phyloP scores from a whole-genome alignment of 2,113 vertebrate genomes.

The Procavia capensis region DNA sequence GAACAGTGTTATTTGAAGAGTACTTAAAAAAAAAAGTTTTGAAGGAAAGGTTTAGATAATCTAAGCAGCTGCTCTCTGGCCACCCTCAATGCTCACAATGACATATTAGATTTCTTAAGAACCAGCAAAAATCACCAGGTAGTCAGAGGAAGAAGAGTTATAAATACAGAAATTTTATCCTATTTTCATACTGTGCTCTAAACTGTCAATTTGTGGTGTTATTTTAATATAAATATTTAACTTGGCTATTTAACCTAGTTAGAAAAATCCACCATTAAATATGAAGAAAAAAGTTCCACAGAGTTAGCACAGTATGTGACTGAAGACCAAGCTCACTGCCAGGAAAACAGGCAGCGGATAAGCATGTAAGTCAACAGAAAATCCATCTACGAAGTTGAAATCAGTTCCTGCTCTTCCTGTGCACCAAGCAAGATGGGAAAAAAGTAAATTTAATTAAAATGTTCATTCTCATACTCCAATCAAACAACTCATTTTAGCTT shows the following conservation, averaged over 20 bases:
- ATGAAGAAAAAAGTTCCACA: background rate
- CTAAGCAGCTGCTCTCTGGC: background rate
- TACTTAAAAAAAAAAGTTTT: background rate
- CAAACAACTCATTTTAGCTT: background rate
- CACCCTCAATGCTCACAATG: background rate
- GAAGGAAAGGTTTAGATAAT: conserved; percentile 49
- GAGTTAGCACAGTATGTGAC: background rate
- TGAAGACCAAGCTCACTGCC: accelerated
- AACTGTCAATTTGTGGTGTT: conserved; percentile 42
- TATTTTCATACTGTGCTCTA: conserved; percentile 16
- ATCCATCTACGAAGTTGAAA: background rate
- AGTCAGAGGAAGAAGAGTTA: background rate
- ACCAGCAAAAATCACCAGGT: conserved; percentile 44
- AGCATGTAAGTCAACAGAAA: background rate
- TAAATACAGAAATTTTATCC: conserved; percentile 38
- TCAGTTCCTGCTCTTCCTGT: background rate
- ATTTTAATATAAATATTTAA: conserved; percentile 57
- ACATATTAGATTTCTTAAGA: conserved; percentile 25
- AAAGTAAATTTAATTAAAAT: background rate
- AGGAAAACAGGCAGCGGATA: accelerated
- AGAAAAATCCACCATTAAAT: conserved; percentile 47
- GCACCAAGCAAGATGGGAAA: background rate
- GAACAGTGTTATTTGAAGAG: background rate
- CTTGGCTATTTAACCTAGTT: conserved; percentile 28
- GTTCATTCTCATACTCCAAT: background rate